Percentiles rank a stretch among this genome's conserved stretches.
These are phyloP conservation scores for Polyodon spathula DNA, from an alignment of 2,113 vertebrate species.

Conservation along the genomic window DNA sequence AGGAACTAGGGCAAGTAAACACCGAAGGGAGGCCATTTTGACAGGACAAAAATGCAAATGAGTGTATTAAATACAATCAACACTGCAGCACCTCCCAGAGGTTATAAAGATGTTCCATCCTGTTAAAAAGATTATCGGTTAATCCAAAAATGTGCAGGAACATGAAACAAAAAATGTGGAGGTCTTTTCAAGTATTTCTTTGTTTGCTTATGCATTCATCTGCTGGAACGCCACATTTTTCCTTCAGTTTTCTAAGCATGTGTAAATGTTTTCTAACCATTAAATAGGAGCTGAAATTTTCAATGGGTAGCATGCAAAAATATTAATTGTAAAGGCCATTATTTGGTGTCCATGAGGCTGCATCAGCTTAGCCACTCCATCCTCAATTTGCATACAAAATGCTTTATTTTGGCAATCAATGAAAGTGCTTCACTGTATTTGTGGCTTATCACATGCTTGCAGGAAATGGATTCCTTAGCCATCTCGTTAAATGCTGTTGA, in stretches of 20 bases:
- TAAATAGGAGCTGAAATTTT: slow-evolving; percentile 69
- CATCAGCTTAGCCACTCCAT: slow-evolving; percentile 97
- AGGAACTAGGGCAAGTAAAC: slow-evolving; percentile 23
- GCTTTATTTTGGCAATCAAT: slow-evolving; percentile 99
- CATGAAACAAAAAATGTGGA: slow-evolving; percentile 48
- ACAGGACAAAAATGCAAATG: slow-evolving; percentile 54
- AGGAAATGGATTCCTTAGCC: slow-evolving; percentile 97
- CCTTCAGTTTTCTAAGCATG: slow-evolving; percentile 44
- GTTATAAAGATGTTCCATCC: slow-evolving; percentile 60
- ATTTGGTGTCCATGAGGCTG: slow-evolving; percentile 82
- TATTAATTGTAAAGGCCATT: slow-evolving; percentile 97
- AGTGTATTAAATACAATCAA: slow-evolving; percentile 58
- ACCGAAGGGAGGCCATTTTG: slow-evolving; percentile 37
- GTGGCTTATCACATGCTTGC: slow-evolving; percentile 95
- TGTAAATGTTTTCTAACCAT: slow-evolving; percentile 65
- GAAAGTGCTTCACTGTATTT: slow-evolving; percentile 98
- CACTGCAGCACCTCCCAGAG: slow-evolving; percentile 44
- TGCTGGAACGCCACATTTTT: slow-evolving; percentile 51
- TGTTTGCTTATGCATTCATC: slow-evolving; percentile 67
- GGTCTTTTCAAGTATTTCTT: slow-evolving; percentile 45
- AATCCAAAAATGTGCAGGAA: slow-evolving; percentile 70
- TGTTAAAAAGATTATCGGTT: slow-evolving; percentile 72
- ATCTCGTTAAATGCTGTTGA: slow-evolving; percentile 83
- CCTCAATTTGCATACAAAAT: slow-evolving; percentile 99
- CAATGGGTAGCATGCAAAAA: slow-evolving; percentile 69